Evolutionary conservation across 2,797 vertebrate genomes (phyloP).

Genomic region (Xerus rutilus): DNA sequence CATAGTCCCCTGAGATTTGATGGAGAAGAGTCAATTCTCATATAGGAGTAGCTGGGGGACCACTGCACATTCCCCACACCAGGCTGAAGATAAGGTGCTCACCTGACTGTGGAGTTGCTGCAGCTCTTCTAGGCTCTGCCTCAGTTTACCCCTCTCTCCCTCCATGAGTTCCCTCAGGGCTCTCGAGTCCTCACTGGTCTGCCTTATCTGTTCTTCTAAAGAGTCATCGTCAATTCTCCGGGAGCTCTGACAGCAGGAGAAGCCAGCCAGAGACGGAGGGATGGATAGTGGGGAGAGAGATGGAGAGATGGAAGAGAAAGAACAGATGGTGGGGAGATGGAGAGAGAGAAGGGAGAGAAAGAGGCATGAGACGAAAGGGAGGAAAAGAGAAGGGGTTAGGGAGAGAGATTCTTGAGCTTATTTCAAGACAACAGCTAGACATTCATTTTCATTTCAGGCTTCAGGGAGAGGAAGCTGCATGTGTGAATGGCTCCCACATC

Average conservation of each 20-base stretch:
- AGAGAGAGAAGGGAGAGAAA: neutral
- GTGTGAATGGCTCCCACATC: neutral
- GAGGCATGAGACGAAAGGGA: neutral
- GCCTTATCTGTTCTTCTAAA: constrained; percentile 97
- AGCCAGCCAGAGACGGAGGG: neutral
- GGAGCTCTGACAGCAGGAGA: constrained; percentile 90
- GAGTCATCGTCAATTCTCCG: constrained; percentile 96
- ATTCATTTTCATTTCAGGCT: neutral
- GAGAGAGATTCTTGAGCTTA: constrained; percentile 55
- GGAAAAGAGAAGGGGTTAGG: neutral
- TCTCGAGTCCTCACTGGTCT: constrained; percentile 95
- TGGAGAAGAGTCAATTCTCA: neutral
- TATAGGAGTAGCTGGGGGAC: too few species aligned
- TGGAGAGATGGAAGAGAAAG: too few species aligned
- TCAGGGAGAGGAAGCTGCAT: neutral
- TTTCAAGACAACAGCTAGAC: constrained; percentile 57
- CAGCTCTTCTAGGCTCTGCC: constrained; percentile 91
- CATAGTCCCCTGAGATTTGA: neutral
- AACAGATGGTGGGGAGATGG: neutral
- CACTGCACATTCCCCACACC: neutral
- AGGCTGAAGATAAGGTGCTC: constrained; percentile 68
- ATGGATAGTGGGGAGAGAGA: neutral
- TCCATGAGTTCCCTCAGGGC: constrained; percentile 94
- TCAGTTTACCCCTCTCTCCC: constrained; percentile 93
- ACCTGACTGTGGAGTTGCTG: constrained; percentile 97